A percentile compares a stretch with the other conserved stretches of the same genome.
phyloP scores from a whole-genome alignment of 2,113 vertebrate species.

The Equus przewalskii region DNA sequence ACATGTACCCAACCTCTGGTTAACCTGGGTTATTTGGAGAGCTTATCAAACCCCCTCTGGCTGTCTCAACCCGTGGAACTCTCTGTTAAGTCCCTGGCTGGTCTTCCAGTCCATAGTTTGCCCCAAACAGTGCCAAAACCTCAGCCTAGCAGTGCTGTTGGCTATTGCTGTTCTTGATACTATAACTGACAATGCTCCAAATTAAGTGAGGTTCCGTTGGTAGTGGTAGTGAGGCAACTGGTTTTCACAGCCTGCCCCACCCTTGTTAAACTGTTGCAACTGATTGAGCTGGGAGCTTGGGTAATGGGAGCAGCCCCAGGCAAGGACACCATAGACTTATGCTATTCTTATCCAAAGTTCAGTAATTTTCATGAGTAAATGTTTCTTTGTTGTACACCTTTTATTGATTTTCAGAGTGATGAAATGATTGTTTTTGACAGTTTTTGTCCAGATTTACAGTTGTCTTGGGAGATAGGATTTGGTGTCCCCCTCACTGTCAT shows the following conservation, averaged over 20 bases:
- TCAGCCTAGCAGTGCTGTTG: not conserved
- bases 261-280: not conserved
- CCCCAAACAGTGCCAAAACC: not conserved
- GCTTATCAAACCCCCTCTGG: not conserved
- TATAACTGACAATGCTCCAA: not conserved
- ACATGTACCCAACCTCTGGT: not conserved
- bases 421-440: slow-evolving; percentile 25
- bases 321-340: not conserved
- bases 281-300: not conserved
- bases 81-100: not conserved
- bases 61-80: not conserved
- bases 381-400: slow-evolving; percentile 33
- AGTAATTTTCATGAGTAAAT: not conserved
- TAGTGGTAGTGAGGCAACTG: not conserved
- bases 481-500: not conserved
- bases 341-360: not conserved
- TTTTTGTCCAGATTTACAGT: slow-evolving; percentile 18
- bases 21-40: not conserved
- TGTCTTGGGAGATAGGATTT: slow-evolving; percentile 25
- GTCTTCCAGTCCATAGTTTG: not conserved
- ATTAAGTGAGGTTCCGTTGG: not conserved
- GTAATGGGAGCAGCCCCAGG: not conserved
- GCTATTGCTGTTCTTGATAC: not conserved
- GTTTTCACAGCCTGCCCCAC: not conserved
- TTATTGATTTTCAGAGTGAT: slow-evolving; percentile 39